Base-by-base conservation (phyloP, 2,888 invertebrate genomes). In the Caenorhabditis sp. region DNA sequence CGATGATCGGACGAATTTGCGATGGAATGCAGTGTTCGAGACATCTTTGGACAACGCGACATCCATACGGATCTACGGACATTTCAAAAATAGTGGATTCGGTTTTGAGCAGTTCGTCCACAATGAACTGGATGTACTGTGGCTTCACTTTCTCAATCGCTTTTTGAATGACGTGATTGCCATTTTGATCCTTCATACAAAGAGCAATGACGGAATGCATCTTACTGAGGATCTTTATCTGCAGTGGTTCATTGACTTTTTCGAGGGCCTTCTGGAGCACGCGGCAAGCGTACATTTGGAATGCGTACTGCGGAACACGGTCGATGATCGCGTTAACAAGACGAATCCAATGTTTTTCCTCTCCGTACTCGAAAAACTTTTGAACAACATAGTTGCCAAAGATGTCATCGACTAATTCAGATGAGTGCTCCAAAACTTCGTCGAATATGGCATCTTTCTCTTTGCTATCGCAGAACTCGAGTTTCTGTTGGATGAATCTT, bases 131-230 rank as follows among this genome's bases (percentile, higher is more conserved):
- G 89, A 99, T 94, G 90, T 97, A 96, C 88, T 95, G 94, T 15
- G 98, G 97, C 92, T 97, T 97, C 74, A 99, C 98, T 93, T 98
- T 97, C 93, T 99, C 99, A 91, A 99, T 98, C 92, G 98, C 98
- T 37, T 83, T 85, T 64, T 99, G 98, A 69, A 99, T 97, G 61
- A 99, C 98, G 92, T 99, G 99, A 93, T 99, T 99, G 69, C 99
- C 99, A 93, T 99, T 99, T 93, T 99, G 99, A 93, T 99, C 99
- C 93, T 99, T 98, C 83, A 99, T 98, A 93, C 98, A 99, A 93
- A 98, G 98, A 89, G 98, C 94, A 37, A 90, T 88, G 13, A 77
- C 69, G 9, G 60, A 56, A 8, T 58, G 55, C 11, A 82, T 62
- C 64, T 72, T 47, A 11, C 13, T 2, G 9, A 82, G 72, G 24